Conservation (phyloP, 2,888 invertebrate species). For the Dryadula phaetusa region DNA sequence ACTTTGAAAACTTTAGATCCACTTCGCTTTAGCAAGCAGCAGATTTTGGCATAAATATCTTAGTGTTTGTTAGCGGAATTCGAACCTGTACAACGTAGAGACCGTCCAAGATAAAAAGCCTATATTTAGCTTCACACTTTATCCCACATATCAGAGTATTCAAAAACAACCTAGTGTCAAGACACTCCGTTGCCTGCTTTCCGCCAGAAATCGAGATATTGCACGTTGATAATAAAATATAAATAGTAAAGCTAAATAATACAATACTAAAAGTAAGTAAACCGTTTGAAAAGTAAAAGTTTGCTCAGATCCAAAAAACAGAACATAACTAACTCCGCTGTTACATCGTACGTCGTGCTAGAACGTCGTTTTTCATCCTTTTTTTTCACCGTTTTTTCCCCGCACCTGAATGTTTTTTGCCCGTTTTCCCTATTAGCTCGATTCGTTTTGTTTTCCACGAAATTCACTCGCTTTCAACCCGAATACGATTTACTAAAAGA, state of each 20-base stretch:
- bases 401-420: constrained; percentile 39
- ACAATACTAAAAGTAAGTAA: neutral
- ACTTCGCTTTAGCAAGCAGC: too few relatives aligned
- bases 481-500: constrained; percentile 51
- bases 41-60: too few relatives aligned
- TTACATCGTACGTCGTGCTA: constrained; percentile 8
- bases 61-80: too few relatives aligned
- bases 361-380: constrained; percentile 28
- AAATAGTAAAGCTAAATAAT: neutral
- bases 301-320: constrained; percentile 19
- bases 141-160: too few relatives aligned
- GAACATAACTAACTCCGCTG: constrained; percentile 23
- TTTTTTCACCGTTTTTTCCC: constrained; percentile 43
- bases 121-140: too few relatives aligned
- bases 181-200: too few relatives aligned
- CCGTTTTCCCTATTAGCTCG: constrained; percentile 44
- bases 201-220: too few relatives aligned
- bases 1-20: too few relatives aligned
- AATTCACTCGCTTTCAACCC: constrained; percentile 51
- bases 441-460: constrained; percentile 54
- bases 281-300: constrained; percentile 23
- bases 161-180: too few relatives aligned
- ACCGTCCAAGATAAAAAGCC: too few relatives aligned
- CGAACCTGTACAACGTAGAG: too few relatives aligned
- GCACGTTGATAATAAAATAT: neutral